Base-by-base conservation (phyloP, 1,140 invertebrate species). In the Bacillus rossius region DNA sequence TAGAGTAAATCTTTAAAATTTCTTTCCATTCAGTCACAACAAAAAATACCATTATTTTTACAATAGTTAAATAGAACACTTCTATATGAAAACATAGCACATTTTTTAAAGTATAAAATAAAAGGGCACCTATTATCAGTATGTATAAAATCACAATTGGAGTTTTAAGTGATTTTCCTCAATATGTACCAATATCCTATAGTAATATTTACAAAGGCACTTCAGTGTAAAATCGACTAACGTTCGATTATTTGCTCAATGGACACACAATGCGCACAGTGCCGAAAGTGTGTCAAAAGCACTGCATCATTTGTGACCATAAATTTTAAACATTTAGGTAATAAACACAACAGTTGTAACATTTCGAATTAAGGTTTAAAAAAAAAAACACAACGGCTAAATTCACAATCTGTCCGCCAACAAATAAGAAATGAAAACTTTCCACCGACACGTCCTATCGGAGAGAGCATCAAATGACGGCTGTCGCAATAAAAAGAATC, bases 81-180 rank as follows among this genome's bases (percentile, higher is more conserved):
- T 38, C 49, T 57, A 48, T 47, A 57, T 57, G 49, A 57, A 13
- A 47, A 48, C 40, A 54, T 42, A 55, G 43, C 22, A 57, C 43
- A 48, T 38, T 40, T 49, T 52, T 47, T 19, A 38, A 57, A 57
- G 23, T 25, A 34, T 17, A 57, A 48, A 43, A 26, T n/a, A 49
- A 22, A 43, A 42, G 38, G 53, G 40, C 29, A 47, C n/a, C 25
- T 22, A 48, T 57, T 48, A 49, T 49, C 17, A 23, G 17, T 48
- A 48, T 38, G n/a, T 47, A 49, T 57, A 49, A 57, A 57, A 57
- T 57, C 55, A 57, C 55, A 57, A 42, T 38, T 50, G 49, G 25
- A 29, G 43, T 42, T 55, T 16, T 40, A 23, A 22, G 22, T 25
- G 38, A 22, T 37, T 42, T 55, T 26, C 37, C 53, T 8, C 16